These are phyloP conservation scores for Cylas formicarius DNA, from an alignment of 1,140 invertebrate genomes.

Conservation along the genomic window DNA sequence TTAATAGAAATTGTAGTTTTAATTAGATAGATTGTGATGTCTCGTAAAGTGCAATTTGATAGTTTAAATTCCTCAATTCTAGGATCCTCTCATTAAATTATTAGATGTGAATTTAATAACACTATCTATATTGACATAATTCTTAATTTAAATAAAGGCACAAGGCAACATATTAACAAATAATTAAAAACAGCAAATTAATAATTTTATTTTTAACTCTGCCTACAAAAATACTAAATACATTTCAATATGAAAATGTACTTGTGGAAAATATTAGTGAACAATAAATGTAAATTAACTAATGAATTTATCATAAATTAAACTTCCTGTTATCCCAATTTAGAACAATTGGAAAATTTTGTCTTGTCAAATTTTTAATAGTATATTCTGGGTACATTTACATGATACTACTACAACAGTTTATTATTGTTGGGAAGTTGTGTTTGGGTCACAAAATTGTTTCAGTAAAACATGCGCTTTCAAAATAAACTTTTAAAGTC, in stretches of 20 bases:
- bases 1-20: too few relatives aligned
- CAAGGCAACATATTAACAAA: too few relatives aligned
- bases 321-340: constrained; percentile 16
- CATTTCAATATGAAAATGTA: constrained; percentile 27
- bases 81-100: too few relatives aligned
- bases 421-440: too few relatives aligned
- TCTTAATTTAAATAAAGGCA: too few relatives aligned
- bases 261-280: constrained; percentile 14
- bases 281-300: constrained; percentile 13
- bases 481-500: neutral
- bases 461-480: neutral
- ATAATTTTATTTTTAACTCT: constrained; percentile 2
- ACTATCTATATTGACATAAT: too few relatives aligned
- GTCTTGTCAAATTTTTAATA: constrained; percentile 4
- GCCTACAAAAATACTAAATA: constrained; percentile 7
- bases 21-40: too few relatives aligned
- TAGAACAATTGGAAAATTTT: constrained; percentile 14
- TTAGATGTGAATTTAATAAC: too few relatives aligned
- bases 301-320: constrained; percentile 6
- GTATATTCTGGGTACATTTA: neutral
- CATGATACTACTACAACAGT: neutral
- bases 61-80: too few relatives aligned
- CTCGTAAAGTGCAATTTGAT: too few relatives aligned
- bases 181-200: constrained; percentile 10
- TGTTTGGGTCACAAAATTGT: neutral